Evolutionary conservation across 2,113 vertebrate genomes (phyloP), one percentile per base, ranked within the genome.

Genomic region (Ageneiosus marmoratus): DNA sequence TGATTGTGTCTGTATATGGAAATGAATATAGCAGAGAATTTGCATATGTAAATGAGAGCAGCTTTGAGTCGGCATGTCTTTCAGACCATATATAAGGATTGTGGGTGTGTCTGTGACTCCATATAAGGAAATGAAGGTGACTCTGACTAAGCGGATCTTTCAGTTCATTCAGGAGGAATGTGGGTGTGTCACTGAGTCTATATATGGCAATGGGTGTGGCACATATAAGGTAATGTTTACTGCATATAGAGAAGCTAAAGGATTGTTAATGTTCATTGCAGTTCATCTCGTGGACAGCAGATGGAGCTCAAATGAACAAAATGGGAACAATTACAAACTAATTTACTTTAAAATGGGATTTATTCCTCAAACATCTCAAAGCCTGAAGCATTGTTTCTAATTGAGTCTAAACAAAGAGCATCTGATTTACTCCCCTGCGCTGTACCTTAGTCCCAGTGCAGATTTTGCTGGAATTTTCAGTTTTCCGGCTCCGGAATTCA

Each of bases 401-500:
- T n/a, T 27, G 11, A 1, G 2, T 65, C 16, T 37, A 37, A 34
- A 44, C 8, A 44, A 13, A n/a, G 37, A 27, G 48, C n/a, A 27
- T 12, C 22, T 73, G 69, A 46, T 2, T 2, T 7, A 48, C 50
- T n/a, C n/a, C 13, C 16, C 24, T 6, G 7, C 41, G 20, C 2
- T 18, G 27, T 22, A 3, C 72, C 2, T 41, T 5, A 41, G 37
- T 2, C 37, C 37, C 48, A 20, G 46, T 48, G 37, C 76, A 22
- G n/a, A 82, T 80, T 63, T 76, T 8, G 51, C 24, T 58, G 20
- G 32, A 50, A 34, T 34, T 29, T 84, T 67, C 22, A 56, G 53
- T 60, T 41, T 80, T 84, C 79, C 48, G 34, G 27, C 34, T 18
- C 55, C 83, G 37, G 83, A 80, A 76, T 76, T 76, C 73, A 55